Conservation (phyloP, 2,888 invertebrate genomes). For the Cephus sareptanus region DNA sequence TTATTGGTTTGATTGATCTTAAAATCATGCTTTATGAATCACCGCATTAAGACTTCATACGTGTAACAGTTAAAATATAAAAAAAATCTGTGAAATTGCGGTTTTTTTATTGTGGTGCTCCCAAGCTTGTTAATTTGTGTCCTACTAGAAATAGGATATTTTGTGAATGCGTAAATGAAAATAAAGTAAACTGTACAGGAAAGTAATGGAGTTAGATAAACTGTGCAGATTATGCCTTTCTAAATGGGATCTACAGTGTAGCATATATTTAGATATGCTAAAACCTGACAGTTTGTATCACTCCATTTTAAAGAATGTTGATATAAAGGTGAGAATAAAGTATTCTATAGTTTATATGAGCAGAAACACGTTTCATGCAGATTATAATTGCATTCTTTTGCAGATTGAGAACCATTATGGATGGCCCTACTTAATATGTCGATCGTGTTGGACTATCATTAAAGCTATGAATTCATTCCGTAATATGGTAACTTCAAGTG, state of each 20-base stretch:
- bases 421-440: neutral
- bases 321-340: neutral
- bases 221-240: neutral
- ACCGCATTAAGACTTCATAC: too few relatives aligned
- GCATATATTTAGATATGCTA: neutral
- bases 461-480: constrained; percentile 1
- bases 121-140: too few relatives aligned
- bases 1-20: too few relatives aligned
- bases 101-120: too few relatives aligned
- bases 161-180: too few relatives aligned
- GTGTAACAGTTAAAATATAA: too few relatives aligned
- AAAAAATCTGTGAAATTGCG: too few relatives aligned
- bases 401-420: neutral
- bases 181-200: too few relatives aligned
- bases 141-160: too few relatives aligned
- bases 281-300: neutral
- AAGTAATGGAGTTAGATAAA: neutral
- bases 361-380: too few relatives aligned
- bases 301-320: neutral
- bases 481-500: neutral
- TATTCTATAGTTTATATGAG: too few relatives aligned
- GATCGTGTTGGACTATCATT: neutral
- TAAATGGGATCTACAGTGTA: constrained; percentile 1
- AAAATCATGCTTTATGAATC: too few relatives aligned
- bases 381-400: neutral